Conservation (phyloP, 2,888 invertebrate genomes). For the Chrysolina americana region DNA sequence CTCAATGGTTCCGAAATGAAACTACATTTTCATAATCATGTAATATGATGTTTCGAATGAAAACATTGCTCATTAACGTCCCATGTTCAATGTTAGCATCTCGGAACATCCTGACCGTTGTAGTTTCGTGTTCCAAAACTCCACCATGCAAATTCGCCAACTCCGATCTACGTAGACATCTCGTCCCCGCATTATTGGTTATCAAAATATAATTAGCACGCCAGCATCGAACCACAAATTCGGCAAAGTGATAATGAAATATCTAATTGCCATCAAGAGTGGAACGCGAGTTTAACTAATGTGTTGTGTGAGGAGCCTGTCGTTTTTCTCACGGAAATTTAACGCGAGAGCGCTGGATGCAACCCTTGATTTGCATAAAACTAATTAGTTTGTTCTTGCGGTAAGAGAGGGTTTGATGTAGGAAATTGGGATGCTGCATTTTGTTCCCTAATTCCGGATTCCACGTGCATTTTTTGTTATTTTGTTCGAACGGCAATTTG, state of each 20-base stretch:
- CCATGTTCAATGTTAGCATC: constrained; percentile 54
- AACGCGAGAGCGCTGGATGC: constrained; percentile 30
- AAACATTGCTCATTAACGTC: no score
- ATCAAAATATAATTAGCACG: constrained; percentile 62
- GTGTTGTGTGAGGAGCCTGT: constrained; percentile 33
- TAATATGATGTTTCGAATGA: no score
- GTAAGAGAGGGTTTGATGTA: constrained; percentile 7
- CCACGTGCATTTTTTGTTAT: background rate
- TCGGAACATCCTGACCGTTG: constrained; percentile 60
- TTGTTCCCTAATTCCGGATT: background rate
- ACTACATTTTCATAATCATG: no score
- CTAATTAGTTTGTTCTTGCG: constrained; percentile 34
- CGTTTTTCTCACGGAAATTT: constrained; percentile 36
- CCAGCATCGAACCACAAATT: constrained; percentile 42
- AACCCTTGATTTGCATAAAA: constrained; percentile 41
- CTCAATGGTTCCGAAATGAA: no score
- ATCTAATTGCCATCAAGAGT: constrained; percentile 40
- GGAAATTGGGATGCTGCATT: constrained; percentile 11
- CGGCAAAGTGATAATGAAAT: constrained; percentile 45
- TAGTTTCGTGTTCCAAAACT: constrained; percentile 62
- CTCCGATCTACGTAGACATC: constrained; percentile 50
- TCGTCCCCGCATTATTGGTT: constrained; percentile 62
- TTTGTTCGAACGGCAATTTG: background rate
- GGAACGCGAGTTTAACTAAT: constrained; percentile 33
- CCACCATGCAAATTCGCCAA: constrained; percentile 62